Evolutionary conservation across 2,113 vertebrate species (phyloP).

Genomic region (Rhea americana): DNA sequence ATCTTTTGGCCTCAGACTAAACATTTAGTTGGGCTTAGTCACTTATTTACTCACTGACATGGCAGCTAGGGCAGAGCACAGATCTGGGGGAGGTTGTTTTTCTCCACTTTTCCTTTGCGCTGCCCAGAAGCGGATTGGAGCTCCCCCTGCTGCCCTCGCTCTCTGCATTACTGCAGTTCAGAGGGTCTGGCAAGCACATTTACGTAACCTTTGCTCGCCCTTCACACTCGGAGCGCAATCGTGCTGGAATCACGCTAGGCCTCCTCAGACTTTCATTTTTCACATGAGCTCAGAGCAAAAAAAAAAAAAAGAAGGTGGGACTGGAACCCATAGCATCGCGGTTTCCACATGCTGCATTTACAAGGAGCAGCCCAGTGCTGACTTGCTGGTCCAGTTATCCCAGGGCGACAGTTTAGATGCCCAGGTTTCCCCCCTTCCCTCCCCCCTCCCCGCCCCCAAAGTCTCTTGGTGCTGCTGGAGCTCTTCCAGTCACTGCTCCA

Average conservation of each 20-base stretch:
- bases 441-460: no score
- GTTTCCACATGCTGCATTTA: not conserved
- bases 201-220: not conserved
- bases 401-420: not conserved
- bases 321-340: not conserved
- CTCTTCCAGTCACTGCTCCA: fast-evolving
- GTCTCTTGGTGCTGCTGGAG: fast-evolving
- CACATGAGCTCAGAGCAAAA: no score
- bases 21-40: constrained; percentile 58
- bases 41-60: constrained; percentile 59
- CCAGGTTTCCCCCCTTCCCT: not conserved
- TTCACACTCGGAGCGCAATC: not conserved
- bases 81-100: constrained; percentile 15
- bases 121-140: constrained; percentile 59
- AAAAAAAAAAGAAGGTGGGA: not conserved
- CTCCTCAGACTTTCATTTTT: not conserved
- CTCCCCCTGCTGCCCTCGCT: constrained; percentile 74
- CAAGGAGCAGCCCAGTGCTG: not conserved
- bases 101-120: not conserved
- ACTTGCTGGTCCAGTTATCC: not conserved
- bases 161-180: not conserved
- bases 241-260: fast-evolving
- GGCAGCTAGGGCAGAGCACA: constrained; percentile 33
- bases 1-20: constrained; percentile 55
- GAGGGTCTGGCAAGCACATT: not conserved